Base-by-base conservation (phyloP, 2,888 invertebrate species). In the Quadriops clusia region DNA sequence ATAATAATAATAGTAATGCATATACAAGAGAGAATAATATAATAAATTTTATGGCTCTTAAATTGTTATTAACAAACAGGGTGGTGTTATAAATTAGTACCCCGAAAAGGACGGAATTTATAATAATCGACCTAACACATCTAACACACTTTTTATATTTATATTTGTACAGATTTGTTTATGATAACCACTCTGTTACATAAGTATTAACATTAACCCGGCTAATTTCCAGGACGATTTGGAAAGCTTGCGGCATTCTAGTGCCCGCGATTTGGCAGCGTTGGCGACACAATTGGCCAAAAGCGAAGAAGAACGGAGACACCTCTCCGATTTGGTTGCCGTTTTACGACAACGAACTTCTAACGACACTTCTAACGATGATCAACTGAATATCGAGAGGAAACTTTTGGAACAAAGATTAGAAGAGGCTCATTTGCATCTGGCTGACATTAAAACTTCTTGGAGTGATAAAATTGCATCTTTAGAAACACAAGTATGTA, bases 401-500 rank as follows among this genome's bases (percentile, higher is more conserved):
- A 70, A 70, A 39, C 54, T 82, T 13, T 63, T 89, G 16, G 79
- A 84, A 40, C 72, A 83, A 37, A 77, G 83, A 46, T 58, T 90
- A 34, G 82, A 85, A 46, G 90, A 90, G 51, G 76, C 86, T 0
- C 80, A 87, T 53, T 68, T 87, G 50, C 89, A 90, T 56, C 63
- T 90, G 17, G 79, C 83, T 0, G 87, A 90, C 49, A 85, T 90
- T 41, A 90, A 91, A 56, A 83, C 84, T 1, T 83, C 84, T 0
- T 90, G 90, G 90, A 89, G 87, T 49, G 82, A 84, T 8, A 87
- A 89, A 58, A 90, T 90, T 46, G 74, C 85, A 9, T 77, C 82
- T 1, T 61, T 90, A 21, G 90, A 91, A 56, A 85, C 85, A n/a
- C 90, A 91, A 72, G 81, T 84, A 50, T 36, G 39, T 47, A 33